phyloP scores from a whole-genome alignment of 2,888 invertebrate species.

The Philhelius pedissequus region DNA sequence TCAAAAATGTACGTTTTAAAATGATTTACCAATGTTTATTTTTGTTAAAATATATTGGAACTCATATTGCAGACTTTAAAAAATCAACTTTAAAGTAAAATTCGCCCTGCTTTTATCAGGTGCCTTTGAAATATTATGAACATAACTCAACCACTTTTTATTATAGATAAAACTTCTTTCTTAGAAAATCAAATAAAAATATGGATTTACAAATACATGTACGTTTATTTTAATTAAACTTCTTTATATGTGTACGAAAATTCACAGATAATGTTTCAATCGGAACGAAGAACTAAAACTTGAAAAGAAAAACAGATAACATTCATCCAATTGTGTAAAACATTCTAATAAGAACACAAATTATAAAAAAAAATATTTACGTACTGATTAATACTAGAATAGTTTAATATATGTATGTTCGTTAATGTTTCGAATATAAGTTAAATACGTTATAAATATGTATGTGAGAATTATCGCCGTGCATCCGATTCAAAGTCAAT shows the following conservation, averaged over 20 bases:
- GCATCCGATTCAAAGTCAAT: conserved; percentile 29
- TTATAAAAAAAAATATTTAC: conserved; percentile 46
- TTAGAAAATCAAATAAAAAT: neutral
- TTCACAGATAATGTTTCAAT: conserved; percentile 57
- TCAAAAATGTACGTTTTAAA: too few relatives aligned
- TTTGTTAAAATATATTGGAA: too few relatives aligned
- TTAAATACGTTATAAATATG: conserved; percentile 65
- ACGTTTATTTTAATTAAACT: conserved; percentile 57
- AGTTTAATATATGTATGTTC: conserved; percentile 60
- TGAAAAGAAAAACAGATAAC: conserved; percentile 40
- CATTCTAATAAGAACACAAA: conserved; percentile 18
- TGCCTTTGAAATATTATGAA: too few relatives aligned
- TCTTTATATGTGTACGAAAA: conserved; percentile 35
- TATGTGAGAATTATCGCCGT: conserved; percentile 42
- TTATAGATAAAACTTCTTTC: too few relatives aligned
- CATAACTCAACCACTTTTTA: too few relatives aligned
- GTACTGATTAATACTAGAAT: conserved; percentile 65
- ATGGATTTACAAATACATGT: conserved; percentile 60
- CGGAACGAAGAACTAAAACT: conserved; percentile 35
- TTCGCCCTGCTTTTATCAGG: too few relatives aligned
- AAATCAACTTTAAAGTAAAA: too few relatives aligned
- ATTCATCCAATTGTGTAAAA: conserved; percentile 34
- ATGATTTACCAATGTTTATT: too few relatives aligned
- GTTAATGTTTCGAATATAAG: conserved; percentile 65
- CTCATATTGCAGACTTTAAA: too few relatives aligned